Evolutionary conservation across 2,888 invertebrate genomes (phyloP), one percentile per base, ranked within the genome.

Genomic region (Orchesella flavescens): DNA sequence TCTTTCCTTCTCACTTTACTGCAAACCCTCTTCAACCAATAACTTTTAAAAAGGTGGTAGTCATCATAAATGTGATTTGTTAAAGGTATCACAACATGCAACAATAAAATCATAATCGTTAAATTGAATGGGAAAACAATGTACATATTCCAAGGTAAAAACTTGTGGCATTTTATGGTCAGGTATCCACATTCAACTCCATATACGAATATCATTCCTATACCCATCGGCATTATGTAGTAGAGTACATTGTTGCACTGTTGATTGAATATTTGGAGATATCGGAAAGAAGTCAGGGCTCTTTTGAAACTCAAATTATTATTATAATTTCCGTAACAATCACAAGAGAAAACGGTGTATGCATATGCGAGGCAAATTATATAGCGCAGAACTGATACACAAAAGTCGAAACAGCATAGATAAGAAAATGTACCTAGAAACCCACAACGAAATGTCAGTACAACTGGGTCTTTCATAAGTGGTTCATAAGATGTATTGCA

Each of bases 341-440:
- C 21, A 23, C 17, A 49, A 5, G 19, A 21, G 9, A 53, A 43
- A 1, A 15, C n/a, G 5, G 43, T 17, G 12, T n/a, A 43, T 17
- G 43, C 43, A 66, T 17, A 66, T n/a, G 17, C 9, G 13, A 69
- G 13, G 24, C 69, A 69, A 49, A 69, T 19, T 10, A 10, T 15
- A 21, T 10, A 19, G 23, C 46, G 46, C 3, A 46, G 19, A 49
- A 19, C 21, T 5, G 17, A 15, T 3, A 69, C 10, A 21, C 19
- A 69, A 23, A 69, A 49, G 19, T 46, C 19, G 53, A 69, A 69
- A 9, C 69, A 46, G 69, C 69, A 69, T 5, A 69, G 24, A 69
- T 69, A 69, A 4, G 69, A 46, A 46, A 46, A 69, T 12, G 15
- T 1, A 46, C 69, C 69, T 49, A 69, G 46, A 17, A 21, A 21